Conservation (phyloP, 1,140 invertebrate genomes). For the Euglossa dilemma region DNA sequence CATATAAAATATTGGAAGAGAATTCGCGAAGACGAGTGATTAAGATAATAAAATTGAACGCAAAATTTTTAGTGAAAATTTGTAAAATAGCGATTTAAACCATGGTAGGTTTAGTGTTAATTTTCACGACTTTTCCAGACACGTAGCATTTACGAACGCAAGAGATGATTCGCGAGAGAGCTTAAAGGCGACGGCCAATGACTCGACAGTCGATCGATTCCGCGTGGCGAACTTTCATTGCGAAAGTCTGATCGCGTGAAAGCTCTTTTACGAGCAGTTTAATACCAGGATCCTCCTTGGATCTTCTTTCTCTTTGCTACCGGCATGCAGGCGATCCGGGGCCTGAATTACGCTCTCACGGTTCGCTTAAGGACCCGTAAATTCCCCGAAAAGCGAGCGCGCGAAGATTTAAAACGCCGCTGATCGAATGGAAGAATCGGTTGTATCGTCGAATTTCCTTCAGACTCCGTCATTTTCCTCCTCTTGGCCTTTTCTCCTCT, state of each 20-base stretch:
- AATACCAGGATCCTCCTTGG: conserved; percentile 42
- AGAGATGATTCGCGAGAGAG: conserved; percentile 4
- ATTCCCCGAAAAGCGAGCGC: neutral
- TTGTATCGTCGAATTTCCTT: neutral
- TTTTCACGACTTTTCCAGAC: neutral
- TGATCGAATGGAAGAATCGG: neutral
- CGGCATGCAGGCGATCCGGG: conserved; percentile 10
- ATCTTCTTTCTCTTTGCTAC: conserved; percentile 23
- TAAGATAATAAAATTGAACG: too few relatives aligned
- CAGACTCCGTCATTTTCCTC: too few relatives aligned
- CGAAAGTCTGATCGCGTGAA: conserved; percentile 62
- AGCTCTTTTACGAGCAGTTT: conserved; percentile 62
- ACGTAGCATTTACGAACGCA: conserved; percentile 15
- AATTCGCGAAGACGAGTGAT: too few relatives aligned
- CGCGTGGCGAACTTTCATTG: conserved; percentile 55
- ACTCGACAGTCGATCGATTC: conserved; percentile 43
- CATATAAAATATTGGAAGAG: too few relatives aligned
- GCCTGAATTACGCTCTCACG: conserved; percentile 29
- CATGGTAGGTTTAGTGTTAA: too few relatives aligned
- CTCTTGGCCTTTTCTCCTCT: too few relatives aligned
- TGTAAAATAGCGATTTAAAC: too few relatives aligned
- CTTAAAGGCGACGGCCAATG: neutral
- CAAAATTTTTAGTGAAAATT: too few relatives aligned
- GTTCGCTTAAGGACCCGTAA: conserved; percentile 6
- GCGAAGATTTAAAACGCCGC: conserved; percentile 1